Evolutionary conservation across 2,113 vertebrate genomes (phyloP).

Genomic region (Nicator chloris): DNA sequence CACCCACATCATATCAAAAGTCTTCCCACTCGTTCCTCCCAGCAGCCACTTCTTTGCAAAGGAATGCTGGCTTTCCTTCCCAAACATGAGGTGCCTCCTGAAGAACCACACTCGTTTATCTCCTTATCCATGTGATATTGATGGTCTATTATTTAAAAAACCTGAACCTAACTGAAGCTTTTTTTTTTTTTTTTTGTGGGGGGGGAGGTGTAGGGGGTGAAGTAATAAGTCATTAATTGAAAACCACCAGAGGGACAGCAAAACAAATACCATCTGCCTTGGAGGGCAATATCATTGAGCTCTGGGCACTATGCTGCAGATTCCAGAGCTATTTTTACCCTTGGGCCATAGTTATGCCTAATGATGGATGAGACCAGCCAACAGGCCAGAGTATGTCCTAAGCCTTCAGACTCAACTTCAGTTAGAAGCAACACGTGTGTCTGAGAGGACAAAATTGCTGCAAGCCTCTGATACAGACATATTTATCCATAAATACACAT

Average conservation of each 20-base stretch:
- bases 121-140: background rate
- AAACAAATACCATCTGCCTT: constrained; percentile 32
- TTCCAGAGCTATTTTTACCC: constrained; percentile 16
- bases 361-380: constrained; percentile 20
- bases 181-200: background rate
- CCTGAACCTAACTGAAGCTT: background rate
- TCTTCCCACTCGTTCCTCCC: background rate
- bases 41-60: background rate
- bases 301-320: constrained; percentile 2
- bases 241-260: background rate
- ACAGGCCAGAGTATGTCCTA: background rate
- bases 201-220: fast-evolving
- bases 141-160: background rate
- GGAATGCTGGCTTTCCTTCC: background rate
- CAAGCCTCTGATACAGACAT: background rate
- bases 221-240: background rate
- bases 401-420: background rate
- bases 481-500: background rate
- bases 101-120: background rate
- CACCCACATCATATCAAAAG: background rate
- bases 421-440: background rate
- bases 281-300: constrained; percentile 31
- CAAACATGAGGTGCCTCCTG: background rate
- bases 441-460: background rate
- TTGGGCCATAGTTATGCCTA: background rate